These are phyloP conservation scores for Pyrgus malvae DNA, from an alignment of 2,888 invertebrate species.

Conservation along the genomic window DNA sequence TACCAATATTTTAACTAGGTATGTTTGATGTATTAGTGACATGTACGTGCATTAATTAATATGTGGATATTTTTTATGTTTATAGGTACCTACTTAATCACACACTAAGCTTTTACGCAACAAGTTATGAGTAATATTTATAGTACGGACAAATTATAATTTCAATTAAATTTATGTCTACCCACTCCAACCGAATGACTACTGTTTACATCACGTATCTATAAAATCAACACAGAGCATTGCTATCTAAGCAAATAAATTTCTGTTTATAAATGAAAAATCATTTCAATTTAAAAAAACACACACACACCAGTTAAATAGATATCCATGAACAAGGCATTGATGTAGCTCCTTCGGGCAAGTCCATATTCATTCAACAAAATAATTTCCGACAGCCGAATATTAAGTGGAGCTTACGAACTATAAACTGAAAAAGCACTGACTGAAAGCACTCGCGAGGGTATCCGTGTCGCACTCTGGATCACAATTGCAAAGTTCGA, in stretches of 20 bases:
- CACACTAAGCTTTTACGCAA: background rate
- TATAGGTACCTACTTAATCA: no score
- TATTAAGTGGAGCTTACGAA: conserved; percentile 37
- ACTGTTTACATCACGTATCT: conserved; percentile 22
- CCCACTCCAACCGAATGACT: conserved; percentile 4
- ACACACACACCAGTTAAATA: conserved; percentile 77
- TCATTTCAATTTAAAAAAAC: conserved; percentile 40
- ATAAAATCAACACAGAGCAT: conserved; percentile 1
- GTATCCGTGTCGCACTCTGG: conserved; percentile 26
- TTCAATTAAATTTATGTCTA: conserved; percentile 26
- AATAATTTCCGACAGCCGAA: conserved; percentile 52
- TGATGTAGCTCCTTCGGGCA: conserved; percentile 75
- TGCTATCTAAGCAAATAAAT: background rate
- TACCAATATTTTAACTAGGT: no score
- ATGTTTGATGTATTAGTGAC: no score
- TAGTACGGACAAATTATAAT: background rate
- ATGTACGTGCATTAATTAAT: no score
- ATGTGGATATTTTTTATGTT: no score
- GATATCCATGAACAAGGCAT: conserved; percentile 82
- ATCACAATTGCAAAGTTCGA: conserved; percentile 32
- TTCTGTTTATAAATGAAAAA: conserved; percentile 20
- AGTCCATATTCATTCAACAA: conserved; percentile 76
- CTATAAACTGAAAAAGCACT: conserved; percentile 48
- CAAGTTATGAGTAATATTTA: background rate
- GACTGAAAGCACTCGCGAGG: conserved; percentile 50